Evolutionary conservation across 2,113 vertebrate genomes (phyloP), one percentile per base, ranked within the genome.

Genomic region (Cephalophus harveyi): DNA sequence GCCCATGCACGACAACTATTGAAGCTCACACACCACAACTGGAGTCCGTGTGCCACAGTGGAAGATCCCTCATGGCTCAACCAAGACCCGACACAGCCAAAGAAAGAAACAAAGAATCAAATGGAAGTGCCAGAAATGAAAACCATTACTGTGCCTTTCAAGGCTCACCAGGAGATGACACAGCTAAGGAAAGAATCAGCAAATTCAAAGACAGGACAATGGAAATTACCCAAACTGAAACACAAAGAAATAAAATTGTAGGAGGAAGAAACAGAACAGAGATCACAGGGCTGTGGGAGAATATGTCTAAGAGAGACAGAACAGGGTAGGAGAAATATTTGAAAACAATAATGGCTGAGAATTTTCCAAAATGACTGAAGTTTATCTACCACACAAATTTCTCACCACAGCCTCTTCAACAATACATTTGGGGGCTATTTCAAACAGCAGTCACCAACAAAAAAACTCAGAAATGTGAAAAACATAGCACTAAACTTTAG

Each of bases 301-400:
- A 62, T 78, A 48, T 67, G 30, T n/a, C 55, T 48, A 57, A 85
- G 17, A 48, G 87, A 87, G 82, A 55, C 36, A 82, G 30, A 95
- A 87, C 21, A 9, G 57, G 60, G 27, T 43, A 84, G 64, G 28
- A 76, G 46, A 95, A 91, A 48, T 83, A 57, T 50, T 83, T 91
- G 46, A 82, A 81, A 40, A 71, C 28, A 93, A 91, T 82, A 76
- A 95, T 48, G 87, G 46, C 25, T 33, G 11, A 76, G 60, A 84
- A 74, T 60, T 95, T 97, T 55, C 62, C 71, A 55, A 82, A 97
- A 84, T 21, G 54, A 89, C 82, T 33, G 21, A 86, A 95, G 33
- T 46, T 40, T 86, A 54, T 30, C 67, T 40, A 71, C 55, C 30
- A 81, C 6, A 19, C 4, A 7, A 55, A 67, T 93, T 43, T 95